Evolutionary conservation across 2,797 vertebrate genomes (phyloP), one percentile per base, ranked within the genome.

Genomic region (Hirundo rustica): DNA sequence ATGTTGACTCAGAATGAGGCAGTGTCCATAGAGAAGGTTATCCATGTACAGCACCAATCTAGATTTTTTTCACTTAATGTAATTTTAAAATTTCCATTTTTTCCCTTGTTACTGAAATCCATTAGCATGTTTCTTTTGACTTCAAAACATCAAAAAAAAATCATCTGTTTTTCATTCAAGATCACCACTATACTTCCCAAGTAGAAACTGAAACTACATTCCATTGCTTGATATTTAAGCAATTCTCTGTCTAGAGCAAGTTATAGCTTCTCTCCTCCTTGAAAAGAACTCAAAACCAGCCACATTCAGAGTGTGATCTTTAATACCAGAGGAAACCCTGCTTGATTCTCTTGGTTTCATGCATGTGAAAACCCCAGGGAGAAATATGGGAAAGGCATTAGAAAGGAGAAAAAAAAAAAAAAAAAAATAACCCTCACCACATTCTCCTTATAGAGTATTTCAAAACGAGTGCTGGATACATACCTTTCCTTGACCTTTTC

Each of bases 401-500:
- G 50, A 53, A 78, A 34, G 11, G 29, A 3, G 18, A 36, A 22
- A 47, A 27, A 1, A 19, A 40, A 60, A 65, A 8, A 25, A 21
- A 16, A 38, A 13, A 42, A 6, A 42, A 14, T 42, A n/a, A n/a
- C 15, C 7, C 17, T 47, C 30, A 26, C 32, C 44, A n/a, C 22
- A 34, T 89, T 92, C 34, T 95, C 26, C 65, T 91, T 54, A 23
- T 47, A 42, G 67, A 23, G 44, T 73, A 72, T 91, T 97, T 96
- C 44, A 53, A 65, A 96, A 74, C 36, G 29, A 91, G 82, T 85
- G 44, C 47, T 68, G 88, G 97, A 97, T 97, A 97, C 96, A 79
- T 88, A 85, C 58, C 98, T 98, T 96, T 94, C 81, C 95, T 89
- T 98, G 98, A 98, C 98, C 98, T 98, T 98, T 98, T 97, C 98